These are phyloP conservation scores for Oegoconia quadripuncta DNA, from an alignment of 2,888 invertebrate species.

Conservation along the genomic window DNA sequence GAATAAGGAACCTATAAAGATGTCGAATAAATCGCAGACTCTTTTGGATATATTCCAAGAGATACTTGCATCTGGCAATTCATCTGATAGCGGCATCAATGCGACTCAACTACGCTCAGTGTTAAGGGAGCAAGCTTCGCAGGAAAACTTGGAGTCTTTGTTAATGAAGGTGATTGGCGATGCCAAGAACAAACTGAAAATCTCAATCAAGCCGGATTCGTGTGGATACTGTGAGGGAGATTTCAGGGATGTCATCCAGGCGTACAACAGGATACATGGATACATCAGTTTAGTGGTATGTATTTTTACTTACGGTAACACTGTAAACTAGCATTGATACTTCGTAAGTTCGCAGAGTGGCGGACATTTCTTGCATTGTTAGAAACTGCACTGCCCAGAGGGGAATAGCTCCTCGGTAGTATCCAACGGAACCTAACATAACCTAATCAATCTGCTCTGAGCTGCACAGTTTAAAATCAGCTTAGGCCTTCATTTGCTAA, in stretches of 20 bases:
- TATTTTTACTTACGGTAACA: too few species aligned
- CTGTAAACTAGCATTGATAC: too few species aligned
- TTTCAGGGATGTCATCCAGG: constrained; percentile 78
- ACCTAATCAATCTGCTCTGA: too few species aligned
- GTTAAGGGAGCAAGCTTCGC: constrained; percentile 53
- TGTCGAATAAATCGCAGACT: constrained; percentile 64
- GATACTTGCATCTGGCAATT: constrained; percentile 64
- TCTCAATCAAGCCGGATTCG: constrained; percentile 46
- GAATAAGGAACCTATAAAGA: constrained; percentile 22
- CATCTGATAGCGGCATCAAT: constrained; percentile 51
- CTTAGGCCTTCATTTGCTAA: too few species aligned
- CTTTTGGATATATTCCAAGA: constrained; percentile 67
- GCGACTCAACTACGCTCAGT: constrained; percentile 60
- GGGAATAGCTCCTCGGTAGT: too few species aligned
- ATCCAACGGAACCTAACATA: too few species aligned
- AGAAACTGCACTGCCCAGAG: too few species aligned
- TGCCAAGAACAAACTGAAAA: constrained; percentile 49
- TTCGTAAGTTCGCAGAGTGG: background rate
- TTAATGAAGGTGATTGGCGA: constrained; percentile 60
- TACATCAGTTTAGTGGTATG: constrained; percentile 89
- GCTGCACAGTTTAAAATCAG: too few species aligned
- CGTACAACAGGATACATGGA: constrained; percentile 87
- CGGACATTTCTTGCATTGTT: too few species aligned
- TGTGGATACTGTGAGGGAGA: constrained; percentile 80
- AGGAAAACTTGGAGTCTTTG: constrained; percentile 49